These are phyloP conservation scores for Corella eumyota DNA, from an alignment of 23 tunicate genomes.

Conservation along the genomic window DNA sequence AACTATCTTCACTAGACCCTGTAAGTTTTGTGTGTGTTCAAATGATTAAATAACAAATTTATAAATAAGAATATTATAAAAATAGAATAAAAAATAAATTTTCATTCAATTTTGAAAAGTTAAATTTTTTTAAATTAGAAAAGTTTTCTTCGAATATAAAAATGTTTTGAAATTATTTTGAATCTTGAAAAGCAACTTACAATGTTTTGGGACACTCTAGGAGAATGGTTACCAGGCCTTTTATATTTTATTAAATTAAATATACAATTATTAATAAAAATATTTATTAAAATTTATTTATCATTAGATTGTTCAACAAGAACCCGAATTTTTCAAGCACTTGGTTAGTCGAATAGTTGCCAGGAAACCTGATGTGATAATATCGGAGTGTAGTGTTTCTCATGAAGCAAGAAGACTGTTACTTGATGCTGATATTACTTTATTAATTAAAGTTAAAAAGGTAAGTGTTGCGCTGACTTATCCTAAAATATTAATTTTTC, in stretches of 20 bases:
- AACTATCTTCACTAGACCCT: constrained; percentile 75
- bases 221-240: too few species aligned
- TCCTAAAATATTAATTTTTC: neutral
- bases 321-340: constrained; percentile 75
- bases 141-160: too few species aligned
- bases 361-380: constrained; percentile 54
- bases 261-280: too few species aligned
- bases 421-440: constrained; percentile 56
- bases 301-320: constrained; percentile 74
- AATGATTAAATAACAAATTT: neutral
- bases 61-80: neutral
- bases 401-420: constrained; percentile 52
- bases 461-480: too few species aligned
- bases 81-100: neutral
- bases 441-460: constrained; percentile 74
- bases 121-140: too few species aligned
- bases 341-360: constrained; percentile 44
- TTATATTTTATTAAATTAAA: too few species aligned
- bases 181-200: too few species aligned
- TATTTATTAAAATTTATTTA: too few species aligned
- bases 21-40: constrained; percentile 12
- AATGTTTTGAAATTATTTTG: neutral
- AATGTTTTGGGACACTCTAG: too few species aligned
- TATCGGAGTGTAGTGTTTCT: constrained; percentile 70
- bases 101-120: neutral